These are phyloP conservation scores for Drosophila meridionalis DNA, from an alignment of 2,888 invertebrate genomes.

Conservation along the genomic window DNA sequence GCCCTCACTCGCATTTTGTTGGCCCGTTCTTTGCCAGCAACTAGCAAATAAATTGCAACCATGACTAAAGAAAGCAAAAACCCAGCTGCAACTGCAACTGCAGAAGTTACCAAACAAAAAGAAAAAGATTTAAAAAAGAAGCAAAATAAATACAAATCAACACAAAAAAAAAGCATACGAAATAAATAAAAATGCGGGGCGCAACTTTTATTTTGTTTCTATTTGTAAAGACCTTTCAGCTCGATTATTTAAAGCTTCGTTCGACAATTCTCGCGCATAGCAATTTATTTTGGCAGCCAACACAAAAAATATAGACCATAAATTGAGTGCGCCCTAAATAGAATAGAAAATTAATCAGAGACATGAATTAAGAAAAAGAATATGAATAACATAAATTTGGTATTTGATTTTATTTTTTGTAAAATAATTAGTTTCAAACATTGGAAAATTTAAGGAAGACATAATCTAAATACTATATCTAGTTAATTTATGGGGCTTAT, in stretches of 20 bases:
- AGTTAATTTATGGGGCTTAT: no score
- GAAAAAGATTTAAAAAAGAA: constrained; percentile 3
- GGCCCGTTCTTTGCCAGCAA: constrained; percentile 35
- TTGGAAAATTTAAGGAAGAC: no score
- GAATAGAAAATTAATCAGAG: constrained; percentile 15
- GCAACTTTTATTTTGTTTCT: constrained; percentile 23
- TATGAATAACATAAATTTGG: neutral
- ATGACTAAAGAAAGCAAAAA: constrained; percentile 30
- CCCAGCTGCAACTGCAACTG: constrained; percentile 48
- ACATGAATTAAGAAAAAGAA: neutral
- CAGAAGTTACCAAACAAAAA: constrained; percentile 7
- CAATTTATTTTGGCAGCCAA: constrained; percentile 14
- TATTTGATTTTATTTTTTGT: neutral
- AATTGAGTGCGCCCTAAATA: neutral
- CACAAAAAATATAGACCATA: constrained; percentile 9
- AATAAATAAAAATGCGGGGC: neutral
- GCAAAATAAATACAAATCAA: constrained; percentile 10
- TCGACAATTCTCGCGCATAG: neutral
- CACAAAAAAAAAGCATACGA: neutral
- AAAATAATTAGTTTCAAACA: no score
- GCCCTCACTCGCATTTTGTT: constrained; percentile 24
- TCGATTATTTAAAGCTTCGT: constrained; percentile 30
- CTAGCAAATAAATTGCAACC: constrained; percentile 67
- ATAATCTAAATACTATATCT: no score
- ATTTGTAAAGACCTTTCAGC: constrained; percentile 27